Evolutionary conservation across 1,140 invertebrate genomes (phyloP).

Genomic region (Triops longicaudatus): DNA sequence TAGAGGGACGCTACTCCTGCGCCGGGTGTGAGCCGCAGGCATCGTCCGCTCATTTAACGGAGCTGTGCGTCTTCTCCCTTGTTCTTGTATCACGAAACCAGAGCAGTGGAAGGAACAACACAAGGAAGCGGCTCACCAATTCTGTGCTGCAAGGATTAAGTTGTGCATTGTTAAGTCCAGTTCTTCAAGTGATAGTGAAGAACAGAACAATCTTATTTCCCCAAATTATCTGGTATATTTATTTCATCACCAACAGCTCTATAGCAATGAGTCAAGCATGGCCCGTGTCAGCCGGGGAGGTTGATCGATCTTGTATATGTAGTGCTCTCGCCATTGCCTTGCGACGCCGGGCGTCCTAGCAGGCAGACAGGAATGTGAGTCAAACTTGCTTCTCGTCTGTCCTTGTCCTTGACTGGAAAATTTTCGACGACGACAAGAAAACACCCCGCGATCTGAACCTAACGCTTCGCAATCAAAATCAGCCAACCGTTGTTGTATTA

Average conservation of each 20-base stretch:
- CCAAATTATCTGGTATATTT: background rate
- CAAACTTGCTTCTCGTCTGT: background rate
- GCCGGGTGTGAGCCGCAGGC: constrained; percentile 7
- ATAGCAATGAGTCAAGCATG: background rate
- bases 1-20: constrained; percentile 1
- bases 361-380: background rate
- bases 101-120: background rate
- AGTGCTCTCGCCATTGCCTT: constrained; percentile 8
- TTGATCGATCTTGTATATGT: constrained; percentile 12
- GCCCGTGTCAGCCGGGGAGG: background rate
- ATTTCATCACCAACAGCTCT: background rate
- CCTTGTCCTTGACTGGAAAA: constrained; percentile 4
- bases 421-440: background rate
- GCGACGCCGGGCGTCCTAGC: constrained; percentile 4
- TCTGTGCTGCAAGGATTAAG: background rate
- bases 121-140: background rate
- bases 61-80: constrained; percentile 1
- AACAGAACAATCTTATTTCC: background rate
- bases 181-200: background rate
- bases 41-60: constrained; percentile 5
- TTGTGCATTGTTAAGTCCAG: background rate
- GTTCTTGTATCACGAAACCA: constrained; percentile 12
- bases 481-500: background rate
- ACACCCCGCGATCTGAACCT: background rate
- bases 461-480: background rate